Percentiles rank a stretch among this genome's conserved stretches.
Evolutionary conservation across 2,113 vertebrate genomes (phyloP).

Genomic region (Laterallus jamaicensis): DNA sequence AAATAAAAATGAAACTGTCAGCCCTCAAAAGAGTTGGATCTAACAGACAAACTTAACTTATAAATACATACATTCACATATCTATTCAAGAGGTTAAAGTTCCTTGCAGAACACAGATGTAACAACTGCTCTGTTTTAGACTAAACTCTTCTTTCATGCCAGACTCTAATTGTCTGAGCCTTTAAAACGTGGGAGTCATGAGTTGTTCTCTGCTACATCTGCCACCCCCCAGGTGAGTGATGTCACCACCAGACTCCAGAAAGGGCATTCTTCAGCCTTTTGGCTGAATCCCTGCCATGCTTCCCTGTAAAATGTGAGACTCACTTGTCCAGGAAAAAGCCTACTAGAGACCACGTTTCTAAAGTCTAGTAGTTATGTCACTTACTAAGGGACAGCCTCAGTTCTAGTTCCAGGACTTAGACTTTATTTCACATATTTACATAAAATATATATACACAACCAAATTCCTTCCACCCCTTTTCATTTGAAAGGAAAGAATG

Average conservation of each 20-base stretch:
- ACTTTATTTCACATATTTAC: neutral
- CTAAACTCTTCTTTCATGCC: neutral
- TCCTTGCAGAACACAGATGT: neutral
- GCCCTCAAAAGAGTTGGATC: neutral
- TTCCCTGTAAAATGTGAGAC: neutral
- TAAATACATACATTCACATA: neutral
- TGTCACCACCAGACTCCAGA: neutral
- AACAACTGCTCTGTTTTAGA: neutral
- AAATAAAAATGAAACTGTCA: neutral
- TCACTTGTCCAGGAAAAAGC: neutral
- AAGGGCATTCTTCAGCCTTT: neutral
- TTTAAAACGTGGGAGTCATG: neutral
- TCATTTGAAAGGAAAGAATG: neutral
- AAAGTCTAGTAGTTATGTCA: neutral
- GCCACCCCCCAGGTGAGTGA: neutral
- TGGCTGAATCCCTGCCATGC: neutral
- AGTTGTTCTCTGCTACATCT: neutral
- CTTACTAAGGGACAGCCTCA: neutral
- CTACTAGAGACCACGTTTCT: neutral
- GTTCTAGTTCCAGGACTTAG: neutral
- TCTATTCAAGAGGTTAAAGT: neutral
- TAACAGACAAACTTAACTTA: neutral
- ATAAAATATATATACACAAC: neutral
- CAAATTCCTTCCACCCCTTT: neutral
- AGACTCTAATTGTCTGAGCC: neutral